A percentile compares a stretch with the other conserved stretches of the same genome.
phyloP scores from a whole-genome alignment of 2,888 invertebrate genomes.

The Meiosimyza decipiens region DNA sequence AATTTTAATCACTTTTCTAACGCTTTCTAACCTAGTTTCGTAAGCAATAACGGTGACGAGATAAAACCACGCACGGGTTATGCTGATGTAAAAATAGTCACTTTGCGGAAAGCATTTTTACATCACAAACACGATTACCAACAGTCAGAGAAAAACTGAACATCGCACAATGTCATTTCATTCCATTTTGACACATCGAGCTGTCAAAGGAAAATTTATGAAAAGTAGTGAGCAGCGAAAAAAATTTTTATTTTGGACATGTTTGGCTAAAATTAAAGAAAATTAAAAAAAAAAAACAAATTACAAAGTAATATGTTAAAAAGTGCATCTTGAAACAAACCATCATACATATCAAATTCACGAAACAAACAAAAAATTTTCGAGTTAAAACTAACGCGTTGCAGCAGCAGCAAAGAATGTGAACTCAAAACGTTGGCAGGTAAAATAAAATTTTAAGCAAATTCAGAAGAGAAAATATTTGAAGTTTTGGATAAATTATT shows the following conservation, averaged over 20 bases:
- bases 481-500: conserved; percentile 16
- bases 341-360: conserved; percentile 19
- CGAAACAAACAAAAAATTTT: background rate
- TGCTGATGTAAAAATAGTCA: too few relatives aligned
- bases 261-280: conserved; percentile 22
- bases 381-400: background rate
- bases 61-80: too few relatives aligned
- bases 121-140: too few relatives aligned
- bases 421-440: conserved; percentile 13
- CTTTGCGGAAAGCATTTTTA: too few relatives aligned
- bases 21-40: too few relatives aligned
- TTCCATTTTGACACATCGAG: conserved; percentile 3
- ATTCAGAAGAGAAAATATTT: conserved; percentile 29
- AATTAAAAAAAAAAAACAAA: background rate
- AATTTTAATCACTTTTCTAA: too few relatives aligned
- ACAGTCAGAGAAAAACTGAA: background rate
- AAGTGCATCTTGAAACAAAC: too few relatives aligned
- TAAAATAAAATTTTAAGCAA: conserved; percentile 34
- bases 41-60: too few relatives aligned
- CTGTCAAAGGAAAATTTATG: conserved; percentile 14
- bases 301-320: conserved; percentile 9
- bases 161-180: background rate
- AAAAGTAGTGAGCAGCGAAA: conserved; percentile 15
- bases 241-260: background rate
- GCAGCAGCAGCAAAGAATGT: conserved; percentile 20